Conservation (phyloP, 2,113 vertebrate genomes). For the Grammomys dolichurus region DNA sequence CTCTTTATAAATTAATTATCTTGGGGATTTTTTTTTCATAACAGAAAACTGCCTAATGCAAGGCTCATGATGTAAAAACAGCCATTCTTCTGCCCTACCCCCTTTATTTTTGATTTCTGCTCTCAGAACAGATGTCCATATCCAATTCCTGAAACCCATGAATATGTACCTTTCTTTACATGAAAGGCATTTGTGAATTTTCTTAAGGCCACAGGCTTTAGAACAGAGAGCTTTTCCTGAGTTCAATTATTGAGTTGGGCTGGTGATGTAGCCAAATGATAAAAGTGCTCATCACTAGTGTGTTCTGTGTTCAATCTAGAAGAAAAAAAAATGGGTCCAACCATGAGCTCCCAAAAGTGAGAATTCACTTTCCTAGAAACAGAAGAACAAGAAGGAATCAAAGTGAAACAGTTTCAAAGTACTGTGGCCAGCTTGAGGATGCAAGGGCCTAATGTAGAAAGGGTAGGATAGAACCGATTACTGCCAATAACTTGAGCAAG, state of each 20-base stretch:
- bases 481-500: not conserved
- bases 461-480: not conserved
- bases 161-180: not conserved
- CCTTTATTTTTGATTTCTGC: not conserved
- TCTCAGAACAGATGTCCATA: not conserved
- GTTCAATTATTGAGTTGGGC: not conserved
- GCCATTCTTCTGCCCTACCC: not conserved
- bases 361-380: slow-evolving; percentile 31
- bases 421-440: not conserved
- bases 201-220: slow-evolving; percentile 18
- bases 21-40: not conserved
- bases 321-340: not conserved
- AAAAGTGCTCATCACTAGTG: not conserved
- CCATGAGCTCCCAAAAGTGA: slow-evolving; percentile 24
- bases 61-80: not conserved
- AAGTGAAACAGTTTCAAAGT: not conserved
- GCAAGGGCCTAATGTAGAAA: not conserved
- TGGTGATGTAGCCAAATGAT: not conserved
- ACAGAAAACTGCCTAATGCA: not conserved
- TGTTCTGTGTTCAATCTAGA: not conserved
- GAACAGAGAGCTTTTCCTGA: slow-evolving; percentile 40
- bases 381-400: slow-evolving; percentile 7
- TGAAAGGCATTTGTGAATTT: not conserved
- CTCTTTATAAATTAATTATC: not conserved
- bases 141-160: slow-evolving; percentile 1